Evolutionary conservation across 2,113 vertebrate genomes (phyloP), one percentile per base, ranked within the genome.

Genomic region (Sorex araneus): DNA sequence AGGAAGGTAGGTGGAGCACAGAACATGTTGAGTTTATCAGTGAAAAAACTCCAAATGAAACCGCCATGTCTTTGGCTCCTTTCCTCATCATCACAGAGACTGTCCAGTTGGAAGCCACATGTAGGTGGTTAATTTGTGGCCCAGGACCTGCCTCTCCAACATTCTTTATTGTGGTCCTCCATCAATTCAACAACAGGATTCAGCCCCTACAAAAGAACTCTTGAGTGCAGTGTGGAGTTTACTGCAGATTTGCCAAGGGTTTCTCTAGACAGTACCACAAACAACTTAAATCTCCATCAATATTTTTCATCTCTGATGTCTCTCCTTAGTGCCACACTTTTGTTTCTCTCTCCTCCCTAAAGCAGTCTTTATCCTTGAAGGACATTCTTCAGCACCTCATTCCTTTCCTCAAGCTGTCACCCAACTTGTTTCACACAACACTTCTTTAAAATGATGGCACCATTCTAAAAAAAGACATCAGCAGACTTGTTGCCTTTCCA

Each of bases 31-130:
- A 70, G 60, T 47, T 83, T 77, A 13, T 67, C 54, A 64, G 16
- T 71, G 16, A 83, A 27, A 40, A 27, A 92, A 36, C 73, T 16
- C 82, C 91, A 95, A 69, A 91, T 87, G 89, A 95, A 78, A 6
- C 18, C 1, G 0, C 76, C 6, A 15, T 78, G 87, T 36, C 70
- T 5, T 32, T 92, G 94, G 92, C n/a, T 43, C 69, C 64, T 78
- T 64, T 60, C 30, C 27, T 64, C 47, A 19, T 45, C 54, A n/a
- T 12, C 67, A 66, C 32, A 36, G 25, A 66, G 50, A 3, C 25
- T 71, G 50, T 73, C 27, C 34, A 75, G n/a, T 45, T 69, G 32
- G 78, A 43, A 69, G 10, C 13, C 70, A 67, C 32, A 43, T 16
- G 9, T 28, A 2, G 34, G n/a, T n/a, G 43, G 18, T 28, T 36